Base-by-base conservation (phyloP, 1,140 invertebrate genomes). In the Bombus huntii region DNA sequence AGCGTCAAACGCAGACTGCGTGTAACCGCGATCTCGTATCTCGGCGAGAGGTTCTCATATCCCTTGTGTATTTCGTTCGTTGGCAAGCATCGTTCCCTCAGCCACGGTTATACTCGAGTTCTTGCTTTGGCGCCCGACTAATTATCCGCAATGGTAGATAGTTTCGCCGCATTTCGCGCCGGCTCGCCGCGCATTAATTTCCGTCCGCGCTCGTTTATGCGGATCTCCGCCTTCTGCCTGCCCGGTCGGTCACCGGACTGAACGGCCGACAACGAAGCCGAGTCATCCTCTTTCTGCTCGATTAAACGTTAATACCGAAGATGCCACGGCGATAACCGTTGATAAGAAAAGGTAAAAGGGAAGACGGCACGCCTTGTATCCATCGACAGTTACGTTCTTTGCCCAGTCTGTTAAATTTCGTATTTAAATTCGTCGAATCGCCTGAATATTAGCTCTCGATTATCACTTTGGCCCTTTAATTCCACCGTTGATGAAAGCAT, bases 131-230 rank as follows among this genome's bases (percentile, higher is more conserved):
- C 86, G 89, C 89, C 89, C 89, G 89, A 90, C 89, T 90, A 90
- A 90, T 90, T 90, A 90, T 90, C 72, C 72, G 86, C 83, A 90
- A 87, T 90, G 87, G 87, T 44, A 88, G 89, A 90, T 90, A 90
- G 80, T 90, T 88, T 90, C 89, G 86, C 83, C 57, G 89, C 89
- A 90, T 90, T 90, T 90, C 88, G 79, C 81, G 79, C 88, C 85
- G 81, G 78, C 72, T 44, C 88, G 81, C 78, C 85, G 89, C 71
- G 82, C 89, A 88, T 90, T 90, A 90, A 90, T 90, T 90, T 81
- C 89, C 83, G 75, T 88, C 82, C 66, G 72, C 70, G 62, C 66
- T 90, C 87, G 86, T 88, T 90, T 90, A 90, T 88, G 86, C 83
- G 76, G 68, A 85, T 86, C 80, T 81, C 89, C 86, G 83, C 71